A percentile compares a stretch with the other conserved stretches of the same genome.
Conservation (phyloP, 2,113 vertebrate genomes). For the Antechinus stuartii region DNA sequence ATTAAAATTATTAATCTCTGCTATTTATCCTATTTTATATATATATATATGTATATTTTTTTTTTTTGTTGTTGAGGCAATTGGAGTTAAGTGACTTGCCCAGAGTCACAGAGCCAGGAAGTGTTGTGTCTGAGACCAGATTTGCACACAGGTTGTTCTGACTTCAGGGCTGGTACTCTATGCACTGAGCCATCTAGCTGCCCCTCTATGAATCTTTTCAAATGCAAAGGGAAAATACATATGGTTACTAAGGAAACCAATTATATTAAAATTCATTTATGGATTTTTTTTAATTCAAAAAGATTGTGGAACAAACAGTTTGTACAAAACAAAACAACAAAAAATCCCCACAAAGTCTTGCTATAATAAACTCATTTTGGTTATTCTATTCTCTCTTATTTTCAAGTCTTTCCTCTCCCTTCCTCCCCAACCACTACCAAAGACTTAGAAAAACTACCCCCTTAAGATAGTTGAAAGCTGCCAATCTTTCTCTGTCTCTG, state of each 20-base stretch:
- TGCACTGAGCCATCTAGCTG: no score
- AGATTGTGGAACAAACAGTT: background rate
- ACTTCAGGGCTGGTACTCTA: no score
- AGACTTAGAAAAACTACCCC: background rate
- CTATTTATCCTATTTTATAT: background rate
- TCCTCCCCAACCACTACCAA: background rate
- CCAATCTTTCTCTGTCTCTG: no score
- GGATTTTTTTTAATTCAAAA: background rate
- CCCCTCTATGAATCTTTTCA: background rate
- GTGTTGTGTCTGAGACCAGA: no score
- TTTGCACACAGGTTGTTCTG: no score
- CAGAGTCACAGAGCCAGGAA: no score
- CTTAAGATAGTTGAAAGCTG: background rate
- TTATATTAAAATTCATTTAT: background rate
- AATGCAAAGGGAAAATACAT: background rate
- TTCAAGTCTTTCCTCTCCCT: background rate
- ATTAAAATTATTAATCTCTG: no score
- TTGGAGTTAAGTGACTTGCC: no score
- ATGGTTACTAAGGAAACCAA: background rate
- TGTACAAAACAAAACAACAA: background rate
- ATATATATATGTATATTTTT: no score
- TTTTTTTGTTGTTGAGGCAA: no score
- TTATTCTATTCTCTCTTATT: background rate
- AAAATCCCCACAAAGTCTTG: no score
- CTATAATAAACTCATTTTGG: background rate